Evolutionary conservation across 2,797 vertebrate genomes (phyloP).

Genomic region (Bovichtus variegatus): DNA sequence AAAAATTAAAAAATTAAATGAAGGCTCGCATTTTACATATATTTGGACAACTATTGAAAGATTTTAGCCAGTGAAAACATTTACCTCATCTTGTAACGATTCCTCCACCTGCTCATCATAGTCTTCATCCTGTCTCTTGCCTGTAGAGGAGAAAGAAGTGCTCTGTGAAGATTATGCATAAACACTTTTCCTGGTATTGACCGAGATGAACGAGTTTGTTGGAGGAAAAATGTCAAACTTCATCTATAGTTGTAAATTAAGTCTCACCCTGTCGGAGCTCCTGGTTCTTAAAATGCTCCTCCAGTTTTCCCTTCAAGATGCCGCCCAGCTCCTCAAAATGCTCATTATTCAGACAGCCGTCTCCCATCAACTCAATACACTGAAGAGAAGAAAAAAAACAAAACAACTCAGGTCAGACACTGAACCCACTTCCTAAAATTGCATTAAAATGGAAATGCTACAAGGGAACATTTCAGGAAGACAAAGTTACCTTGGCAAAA

Average conservation of each 20-base stretch:
- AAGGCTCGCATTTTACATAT: rapidly evolving
- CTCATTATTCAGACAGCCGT: slow-evolving; percentile 96
- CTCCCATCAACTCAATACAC: slow-evolving; percentile 98
- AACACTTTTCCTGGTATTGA: background rate
- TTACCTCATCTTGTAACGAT: slow-evolving; percentile 96
- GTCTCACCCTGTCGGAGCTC: slow-evolving; percentile 93
- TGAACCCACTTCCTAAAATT: background rate
- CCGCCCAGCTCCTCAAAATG: slow-evolving; percentile 98
- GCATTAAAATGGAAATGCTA: rapidly evolving
- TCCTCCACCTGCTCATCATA: slow-evolving; percentile 99
- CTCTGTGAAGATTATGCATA: background rate
- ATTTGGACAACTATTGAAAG: too few species aligned
- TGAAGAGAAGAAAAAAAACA: slow-evolving; percentile 52
- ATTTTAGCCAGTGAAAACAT: background rate
- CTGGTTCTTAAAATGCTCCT: slow-evolving; percentile 99
- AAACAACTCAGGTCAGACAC: background rate
- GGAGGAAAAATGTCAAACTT: rapidly evolving
- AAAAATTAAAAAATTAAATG: background rate
- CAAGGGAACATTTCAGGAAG: rapidly evolving
- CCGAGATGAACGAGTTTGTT: background rate
- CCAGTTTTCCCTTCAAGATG: slow-evolving; percentile 96
- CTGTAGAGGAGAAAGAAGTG: slow-evolving; percentile 75
- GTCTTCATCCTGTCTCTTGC: slow-evolving; percentile 98
- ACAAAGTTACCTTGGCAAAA: slow-evolving; percentile 92
- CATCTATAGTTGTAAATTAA: rapidly evolving